These are phyloP conservation scores for Chiloscyllium punctatum DNA, from an alignment of 2,797 vertebrate genomes.

Conservation along the genomic window DNA sequence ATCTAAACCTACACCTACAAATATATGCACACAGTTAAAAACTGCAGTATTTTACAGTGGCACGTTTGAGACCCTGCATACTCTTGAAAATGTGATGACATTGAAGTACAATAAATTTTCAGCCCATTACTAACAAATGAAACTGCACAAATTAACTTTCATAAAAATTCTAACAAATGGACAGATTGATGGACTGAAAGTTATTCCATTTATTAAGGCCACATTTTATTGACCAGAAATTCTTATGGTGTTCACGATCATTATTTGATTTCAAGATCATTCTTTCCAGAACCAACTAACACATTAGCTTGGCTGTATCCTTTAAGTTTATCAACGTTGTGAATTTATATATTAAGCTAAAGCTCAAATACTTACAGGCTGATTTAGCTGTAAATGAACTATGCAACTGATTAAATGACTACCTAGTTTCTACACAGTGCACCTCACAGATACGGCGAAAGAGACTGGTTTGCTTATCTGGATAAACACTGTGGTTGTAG, in stretches of 20 bases:
- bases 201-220: slow-evolving; percentile 12
- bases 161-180: not conserved
- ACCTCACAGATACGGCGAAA: not conserved
- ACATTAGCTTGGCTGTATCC: not conserved
- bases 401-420: not conserved
- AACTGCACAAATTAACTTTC: not conserved
- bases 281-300: not conserved
- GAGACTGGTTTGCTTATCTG: not conserved
- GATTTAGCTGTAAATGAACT: not conserved
- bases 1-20: not conserved
- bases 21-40: not conserved
- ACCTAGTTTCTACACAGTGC: not conserved
- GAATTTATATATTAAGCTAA: not conserved
- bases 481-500: not conserved
- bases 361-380: not conserved
- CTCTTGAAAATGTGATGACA: not conserved
- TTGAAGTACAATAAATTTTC: not conserved
- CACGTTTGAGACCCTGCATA: too few relatives aligned
- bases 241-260: not conserved
- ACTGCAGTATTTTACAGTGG: not conserved
- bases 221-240: not conserved
- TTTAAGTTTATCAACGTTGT: not conserved
- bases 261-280: not conserved
- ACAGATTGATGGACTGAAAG: not conserved
- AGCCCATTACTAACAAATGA: not conserved